Evolutionary conservation across 1,140 invertebrate species (phyloP), one percentile per base, ranked within the genome.

Genomic region (Magallana angulata): DNA sequence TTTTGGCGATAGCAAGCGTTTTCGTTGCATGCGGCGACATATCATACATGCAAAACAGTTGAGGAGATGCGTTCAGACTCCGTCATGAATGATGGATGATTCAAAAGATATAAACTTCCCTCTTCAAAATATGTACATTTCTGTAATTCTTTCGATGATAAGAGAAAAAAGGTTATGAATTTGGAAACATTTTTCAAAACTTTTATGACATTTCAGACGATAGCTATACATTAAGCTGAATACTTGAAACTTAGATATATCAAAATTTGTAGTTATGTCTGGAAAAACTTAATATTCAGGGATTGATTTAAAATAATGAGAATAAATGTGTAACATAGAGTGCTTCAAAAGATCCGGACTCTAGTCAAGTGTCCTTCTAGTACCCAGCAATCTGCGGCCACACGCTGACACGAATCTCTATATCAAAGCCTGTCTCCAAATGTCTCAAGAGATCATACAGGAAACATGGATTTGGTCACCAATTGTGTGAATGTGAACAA

Each of bases 21-120:
- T 76, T 76, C 30, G 12, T 24, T 76, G 68, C 18, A 76, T 76
- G 24, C 36, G 24, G 68, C 24, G 68, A 30, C 68, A 76, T 76
- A 76, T 76, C 68, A 30, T 76, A 30, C 68, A 76, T 76, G 24
- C 68, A 30, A 30, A 76, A 76, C 36, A 8, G 24, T 76, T 30
- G 36, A 48, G 2, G 36, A 48, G 36, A 2, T 48, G 18, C 12
- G 12, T 24, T 76, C 36, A 76, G 14, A 76, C 9, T 76, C 68
- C 14, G 68, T 30, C 68, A 36, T 76, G 68, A 76, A 30, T 76
- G 68, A 76, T 76, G 18, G 36, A 76, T 76, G 68, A 76, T 76
- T 30, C 14, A 9, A 76, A 76, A 76, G 36, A 76, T 76, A 76
- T 76, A 11, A 48, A 76, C 68, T 76, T 48, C 24, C 24, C 8